Base-by-base conservation (phyloP, 2,113 vertebrate species). In the Leucoraja erinaceus region DNA sequence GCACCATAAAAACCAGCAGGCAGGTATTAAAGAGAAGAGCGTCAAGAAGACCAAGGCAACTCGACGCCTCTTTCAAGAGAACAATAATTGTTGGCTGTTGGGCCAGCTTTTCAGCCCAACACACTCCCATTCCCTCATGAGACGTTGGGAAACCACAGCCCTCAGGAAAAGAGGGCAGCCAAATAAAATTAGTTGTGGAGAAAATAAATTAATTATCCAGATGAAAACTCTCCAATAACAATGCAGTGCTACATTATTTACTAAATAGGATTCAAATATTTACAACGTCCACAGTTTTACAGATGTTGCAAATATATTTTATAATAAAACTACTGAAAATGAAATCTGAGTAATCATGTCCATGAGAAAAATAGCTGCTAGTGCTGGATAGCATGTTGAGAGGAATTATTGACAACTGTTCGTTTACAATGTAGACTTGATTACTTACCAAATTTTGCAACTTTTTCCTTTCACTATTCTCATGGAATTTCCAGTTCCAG, bases 51-150 rank as follows among this genome's bases (percentile, higher is more conserved):
- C 66, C 66, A 68, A 90, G 63, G 88, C 38, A 90, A 90, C 63
- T 90, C 88, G 88, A 90, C 88, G 88, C 88, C 33, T 47, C 18
- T 81, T 81, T 81, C 33, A 5, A n/a, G 56, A 61, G 28, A 90
- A 18, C 28, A 90, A 47, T 47, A 10, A 47, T 9, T 70, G 18
- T 7, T 90, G 88, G 88, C 88, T 63, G 38, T 70, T 90, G 88
- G 66, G 88, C 88, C 61, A 90, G 88, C 18, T 22, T 81, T 54
- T 68, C 66, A 68, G 66, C 66, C 66, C 66, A 68, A 10, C 7
- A 68, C 16, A 68, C 66, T 68, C 66, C 66, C 66, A 68, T 16
- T 16, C 38, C 81, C 16, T 63, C 63, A 70, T 90, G 88, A 68
- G 63, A 90, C 66, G 31, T 25, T 90, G 88, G 66, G 66, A 38